A percentile compares a stretch with the other conserved stretches of the same genome.
phyloP scores from a whole-genome alignment of 2,113 vertebrate species.

The Pollachius pollachius region DNA sequence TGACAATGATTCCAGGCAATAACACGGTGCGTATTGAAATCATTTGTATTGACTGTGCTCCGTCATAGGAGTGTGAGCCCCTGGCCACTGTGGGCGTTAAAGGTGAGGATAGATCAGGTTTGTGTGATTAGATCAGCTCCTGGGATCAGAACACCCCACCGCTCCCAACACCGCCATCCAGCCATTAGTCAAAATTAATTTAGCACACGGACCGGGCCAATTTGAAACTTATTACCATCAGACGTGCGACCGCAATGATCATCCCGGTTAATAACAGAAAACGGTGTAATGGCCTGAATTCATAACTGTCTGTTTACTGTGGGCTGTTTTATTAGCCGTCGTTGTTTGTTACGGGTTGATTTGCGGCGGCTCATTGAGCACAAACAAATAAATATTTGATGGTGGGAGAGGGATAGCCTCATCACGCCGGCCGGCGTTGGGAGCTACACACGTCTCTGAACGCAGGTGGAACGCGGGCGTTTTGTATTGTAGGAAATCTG shows the following conservation, averaged over 20 bases:
- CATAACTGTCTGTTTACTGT: conserved; percentile 47
- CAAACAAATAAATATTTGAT: too few species aligned
- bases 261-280: conserved; percentile 62
- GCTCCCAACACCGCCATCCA: conserved; percentile 6
- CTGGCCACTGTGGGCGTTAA: conserved; percentile 40
- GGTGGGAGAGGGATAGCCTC: too few species aligned
- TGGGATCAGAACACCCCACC: conserved; percentile 13
- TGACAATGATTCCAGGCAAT: conserved; percentile 68
- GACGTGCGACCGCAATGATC: conserved; percentile 29
- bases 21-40: conserved; percentile 67
- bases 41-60: conserved; percentile 67
- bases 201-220: conserved; percentile 37
- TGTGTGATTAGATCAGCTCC: conserved; percentile 55
- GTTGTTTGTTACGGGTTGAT: conserved; percentile 17
- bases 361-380: background rate
- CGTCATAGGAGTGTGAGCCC: conserved; percentile 51
- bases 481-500: too few species aligned
- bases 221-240: conserved; percentile 54
- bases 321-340: conserved; percentile 23
- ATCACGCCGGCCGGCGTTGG: too few species aligned
- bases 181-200: conserved; percentile 58
- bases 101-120: conserved; percentile 55
- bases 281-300: conserved; percentile 44
- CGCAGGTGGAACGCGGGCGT: too few species aligned
- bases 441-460: too few species aligned